Conservation (phyloP, 2,888 invertebrate species). For the Cheilosia vernalis region DNA sequence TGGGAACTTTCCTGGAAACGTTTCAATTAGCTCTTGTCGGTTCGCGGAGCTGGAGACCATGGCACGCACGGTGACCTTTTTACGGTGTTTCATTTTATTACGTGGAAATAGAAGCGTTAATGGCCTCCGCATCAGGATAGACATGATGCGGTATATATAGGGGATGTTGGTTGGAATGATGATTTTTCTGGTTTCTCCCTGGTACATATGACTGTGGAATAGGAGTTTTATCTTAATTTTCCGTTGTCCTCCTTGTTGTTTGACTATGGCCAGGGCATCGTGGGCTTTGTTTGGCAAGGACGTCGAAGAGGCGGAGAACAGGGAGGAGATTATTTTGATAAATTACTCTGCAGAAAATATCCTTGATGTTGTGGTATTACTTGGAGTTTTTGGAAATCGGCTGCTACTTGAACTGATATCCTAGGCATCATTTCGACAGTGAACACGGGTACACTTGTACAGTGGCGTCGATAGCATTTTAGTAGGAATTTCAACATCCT, state of each 20-base stretch:
- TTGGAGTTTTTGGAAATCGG: constrained; percentile 45
- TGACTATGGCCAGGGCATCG: constrained; percentile 21
- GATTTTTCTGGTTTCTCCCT: constrained; percentile 67
- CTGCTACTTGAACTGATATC: constrained; percentile 6
- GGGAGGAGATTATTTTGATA: constrained; percentile 72
- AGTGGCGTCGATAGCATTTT: constrained; percentile 4
- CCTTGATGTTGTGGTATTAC: constrained; percentile 51
- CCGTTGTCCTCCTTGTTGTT: constrained; percentile 59
- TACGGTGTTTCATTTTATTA: constrained; percentile 76
- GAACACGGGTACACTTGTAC: neutral
- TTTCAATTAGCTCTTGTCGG: constrained; percentile 66
- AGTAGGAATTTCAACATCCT: too few relatives aligned
- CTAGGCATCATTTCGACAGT: constrained; percentile 15
- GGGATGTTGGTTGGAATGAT: constrained; percentile 52
- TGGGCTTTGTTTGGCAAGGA: constrained; percentile 54
- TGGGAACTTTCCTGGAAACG: constrained; percentile 66
- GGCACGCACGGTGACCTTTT: constrained; percentile 72
- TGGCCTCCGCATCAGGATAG: constrained; percentile 72
- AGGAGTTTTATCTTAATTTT: constrained; percentile 70
- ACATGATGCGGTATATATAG: constrained; percentile 18
- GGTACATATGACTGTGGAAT: constrained; percentile 44
- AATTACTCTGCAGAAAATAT: constrained; percentile 70
- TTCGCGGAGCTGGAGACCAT: constrained; percentile 23
- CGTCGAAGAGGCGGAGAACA: constrained; percentile 21
- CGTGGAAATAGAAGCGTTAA: constrained; percentile 77